Evolutionary conservation across 2,888 invertebrate species (phyloP).

Genomic region (Lacanobia oleracea): DNA sequence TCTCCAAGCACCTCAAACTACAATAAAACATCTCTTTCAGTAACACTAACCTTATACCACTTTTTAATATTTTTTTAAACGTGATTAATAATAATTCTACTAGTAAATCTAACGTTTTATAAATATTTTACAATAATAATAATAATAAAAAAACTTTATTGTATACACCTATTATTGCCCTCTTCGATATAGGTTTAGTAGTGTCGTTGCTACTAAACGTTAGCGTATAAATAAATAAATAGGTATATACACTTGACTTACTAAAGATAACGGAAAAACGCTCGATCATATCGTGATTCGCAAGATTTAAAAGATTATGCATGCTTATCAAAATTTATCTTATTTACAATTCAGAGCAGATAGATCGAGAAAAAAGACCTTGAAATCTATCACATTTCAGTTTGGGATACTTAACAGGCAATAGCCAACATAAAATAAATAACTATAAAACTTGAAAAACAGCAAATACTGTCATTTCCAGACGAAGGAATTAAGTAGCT

Average conservation of each 20-base stretch:
- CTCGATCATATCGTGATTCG: constrained; percentile 79
- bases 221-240: constrained; percentile 78
- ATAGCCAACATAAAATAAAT: constrained; percentile 86
- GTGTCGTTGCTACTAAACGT: constrained; percentile 70
- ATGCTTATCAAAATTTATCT: constrained; percentile 83
- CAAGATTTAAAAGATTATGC: constrained; percentile 79
- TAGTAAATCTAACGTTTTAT: constrained; percentile 74
- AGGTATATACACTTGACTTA: constrained; percentile 75
- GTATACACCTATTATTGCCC: constrained; percentile 89
- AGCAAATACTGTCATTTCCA: constrained; percentile 81
- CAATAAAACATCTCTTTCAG: constrained; percentile 75
- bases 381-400: constrained; percentile 87
- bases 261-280: constrained; percentile 74
- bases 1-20: constrained; percentile 81
- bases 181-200: constrained; percentile 79
- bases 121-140: constrained; percentile 85
- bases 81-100: constrained; percentile 77
- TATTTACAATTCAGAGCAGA: constrained; percentile 85
- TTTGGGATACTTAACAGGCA: constrained; percentile 85
- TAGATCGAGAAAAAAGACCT: constrained; percentile 83
- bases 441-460: constrained; percentile 73
- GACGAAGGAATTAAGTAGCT: constrained; percentile 81
- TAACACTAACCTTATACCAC: constrained; percentile 83
- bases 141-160: constrained; percentile 76
- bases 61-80: constrained; percentile 76